A percentile compares a stretch with the other conserved stretches of the same genome.
Conservation (phyloP, 2,797 vertebrate genomes). For the Gobionotothen gibberifrons region DNA sequence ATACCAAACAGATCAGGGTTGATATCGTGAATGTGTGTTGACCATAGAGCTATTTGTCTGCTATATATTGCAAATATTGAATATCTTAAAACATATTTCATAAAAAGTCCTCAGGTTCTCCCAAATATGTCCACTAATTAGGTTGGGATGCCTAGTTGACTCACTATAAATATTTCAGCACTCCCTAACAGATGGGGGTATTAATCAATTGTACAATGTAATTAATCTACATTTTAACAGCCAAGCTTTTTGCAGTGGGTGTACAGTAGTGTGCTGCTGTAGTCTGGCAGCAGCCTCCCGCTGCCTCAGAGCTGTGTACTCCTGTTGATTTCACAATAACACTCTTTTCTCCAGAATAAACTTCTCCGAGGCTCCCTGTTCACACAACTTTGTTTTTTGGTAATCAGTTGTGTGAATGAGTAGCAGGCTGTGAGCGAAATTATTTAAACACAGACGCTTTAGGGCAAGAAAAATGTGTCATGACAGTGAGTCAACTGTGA, state of each 20-base stretch:
- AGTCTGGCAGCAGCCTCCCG: constrained; percentile 21
- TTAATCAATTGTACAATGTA: neutral
- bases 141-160: neutral
- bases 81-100: neutral
- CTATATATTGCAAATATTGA: neutral
- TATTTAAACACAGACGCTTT: constrained; percentile 52
- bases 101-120: neutral
- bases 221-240: constrained; percentile 7
- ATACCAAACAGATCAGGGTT: too few species aligned
- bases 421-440: constrained; percentile 58
- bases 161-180: neutral
- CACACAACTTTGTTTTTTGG: constrained; percentile 65
- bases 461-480: constrained; percentile 59
- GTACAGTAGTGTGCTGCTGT: neutral
- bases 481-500: constrained; percentile 66
- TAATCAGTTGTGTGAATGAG: constrained; percentile 69
- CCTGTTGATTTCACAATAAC: constrained; percentile 55
- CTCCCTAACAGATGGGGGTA: neutral
- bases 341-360: constrained; percentile 28
- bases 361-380: constrained; percentile 32
- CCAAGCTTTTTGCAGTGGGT: neutral
- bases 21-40: too few species aligned
- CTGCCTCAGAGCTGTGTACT: constrained; percentile 60
- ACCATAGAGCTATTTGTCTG: too few species aligned
- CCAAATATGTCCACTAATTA: neutral